Conservation (phyloP, 2,797 vertebrate genomes). For the Megaceryle alcyon region DNA sequence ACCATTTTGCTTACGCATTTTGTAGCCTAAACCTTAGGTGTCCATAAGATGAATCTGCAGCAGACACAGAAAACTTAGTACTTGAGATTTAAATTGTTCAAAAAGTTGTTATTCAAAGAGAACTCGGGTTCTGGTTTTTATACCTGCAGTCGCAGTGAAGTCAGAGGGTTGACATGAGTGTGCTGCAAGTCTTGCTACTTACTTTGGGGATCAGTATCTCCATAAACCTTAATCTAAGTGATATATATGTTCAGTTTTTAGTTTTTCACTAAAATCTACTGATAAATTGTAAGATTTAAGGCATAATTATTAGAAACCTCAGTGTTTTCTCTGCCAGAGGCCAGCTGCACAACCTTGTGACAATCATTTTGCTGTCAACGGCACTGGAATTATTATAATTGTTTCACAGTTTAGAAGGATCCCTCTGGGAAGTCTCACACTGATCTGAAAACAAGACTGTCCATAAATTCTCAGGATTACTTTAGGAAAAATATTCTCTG, state of each 20-base stretch:
- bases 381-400: neutral
- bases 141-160: neutral
- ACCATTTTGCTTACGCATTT: neutral
- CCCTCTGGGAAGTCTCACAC: neutral
- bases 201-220: rapidly evolving
- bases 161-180: neutral
- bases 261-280: neutral
- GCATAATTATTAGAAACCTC: neutral
- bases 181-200: neutral
- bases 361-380: neutral
- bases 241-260: neutral
- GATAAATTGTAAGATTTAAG: neutral
- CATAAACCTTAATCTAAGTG: neutral
- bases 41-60: neutral
- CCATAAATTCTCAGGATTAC: neutral
- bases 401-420: neutral
- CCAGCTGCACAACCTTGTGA: neutral
- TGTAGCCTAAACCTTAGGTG: neutral
- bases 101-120: neutral
- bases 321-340: neutral
- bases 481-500: neutral
- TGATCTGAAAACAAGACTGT: neutral
- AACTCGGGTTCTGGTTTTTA: neutral
- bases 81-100: neutral
- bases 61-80: neutral